Conservation (phyloP, 2,888 invertebrate genomes). For the Cephus runcator region DNA sequence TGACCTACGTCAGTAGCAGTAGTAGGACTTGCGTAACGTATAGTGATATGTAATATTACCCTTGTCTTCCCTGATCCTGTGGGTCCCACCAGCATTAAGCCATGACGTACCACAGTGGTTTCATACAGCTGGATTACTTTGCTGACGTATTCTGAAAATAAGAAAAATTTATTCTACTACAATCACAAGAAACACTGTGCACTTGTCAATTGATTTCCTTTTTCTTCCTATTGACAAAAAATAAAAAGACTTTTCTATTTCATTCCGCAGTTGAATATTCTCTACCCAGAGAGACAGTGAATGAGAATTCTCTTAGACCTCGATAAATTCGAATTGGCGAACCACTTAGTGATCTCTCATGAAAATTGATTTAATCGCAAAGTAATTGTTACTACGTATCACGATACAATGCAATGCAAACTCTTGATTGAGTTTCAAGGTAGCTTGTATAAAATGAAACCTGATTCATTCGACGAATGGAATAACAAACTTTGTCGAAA, state of each 20-base stretch:
- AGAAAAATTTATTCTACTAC: not conserved
- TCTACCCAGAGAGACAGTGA: too few relatives aligned
- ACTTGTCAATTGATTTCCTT: not conserved
- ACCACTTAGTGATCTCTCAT: too few relatives aligned
- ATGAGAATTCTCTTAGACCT: too few relatives aligned
- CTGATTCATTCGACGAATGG: not conserved
- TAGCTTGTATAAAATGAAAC: not conserved
- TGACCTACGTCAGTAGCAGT: not conserved
- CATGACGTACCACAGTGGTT: slow-evolving; percentile 84
- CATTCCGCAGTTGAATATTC: too few relatives aligned
- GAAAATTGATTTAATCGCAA: too few relatives aligned
- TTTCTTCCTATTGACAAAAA: too few relatives aligned
- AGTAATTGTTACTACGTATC: too few relatives aligned
- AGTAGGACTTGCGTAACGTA: not conserved
- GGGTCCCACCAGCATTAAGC: slow-evolving; percentile 85
- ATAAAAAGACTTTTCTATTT: too few relatives aligned
- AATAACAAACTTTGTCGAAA: not conserved
- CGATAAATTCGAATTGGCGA: not conserved
- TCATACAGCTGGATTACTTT: slow-evolving; percentile 86
- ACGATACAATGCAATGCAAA: not conserved
- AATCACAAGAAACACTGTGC: not conserved
- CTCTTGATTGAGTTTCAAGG: not conserved
- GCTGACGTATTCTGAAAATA: slow-evolving; percentile 73
- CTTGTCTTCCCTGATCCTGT: slow-evolving; percentile 85
- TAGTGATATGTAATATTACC: slow-evolving; percentile 64